Conservation (phyloP, 2,888 invertebrate species). For the Lasius platythorax region DNA sequence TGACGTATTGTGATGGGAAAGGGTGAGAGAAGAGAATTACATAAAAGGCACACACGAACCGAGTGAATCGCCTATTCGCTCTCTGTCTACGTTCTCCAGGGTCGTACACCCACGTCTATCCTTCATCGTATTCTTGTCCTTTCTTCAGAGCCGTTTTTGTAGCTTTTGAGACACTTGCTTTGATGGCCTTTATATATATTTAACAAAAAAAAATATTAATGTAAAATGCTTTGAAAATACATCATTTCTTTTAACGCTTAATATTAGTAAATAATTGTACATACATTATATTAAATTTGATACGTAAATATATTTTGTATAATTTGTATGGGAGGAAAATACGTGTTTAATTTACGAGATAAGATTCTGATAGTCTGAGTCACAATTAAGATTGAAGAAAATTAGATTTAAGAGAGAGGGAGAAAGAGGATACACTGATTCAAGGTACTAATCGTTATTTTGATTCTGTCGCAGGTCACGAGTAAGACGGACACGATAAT, state of each 20-base stretch:
- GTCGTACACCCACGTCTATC: conserved; percentile 76
- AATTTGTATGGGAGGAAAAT: background rate
- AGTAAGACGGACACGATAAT: conserved; percentile 80
- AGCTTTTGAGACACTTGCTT: conserved; percentile 51
- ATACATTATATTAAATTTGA: background rate
- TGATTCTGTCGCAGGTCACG: conserved; percentile 75
- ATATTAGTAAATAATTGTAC: background rate
- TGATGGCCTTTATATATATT: background rate
- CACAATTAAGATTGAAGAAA: background rate
- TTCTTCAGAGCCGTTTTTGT: conserved; percentile 54
- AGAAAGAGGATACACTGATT: background rate
- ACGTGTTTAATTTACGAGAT: background rate
- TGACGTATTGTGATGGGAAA: conserved; percentile 73
- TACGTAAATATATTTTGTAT: background rate
- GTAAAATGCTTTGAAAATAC: background rate
- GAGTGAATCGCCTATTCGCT: conserved; percentile 75
- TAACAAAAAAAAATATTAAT: background rate
- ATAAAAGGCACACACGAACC: conserved; percentile 76
- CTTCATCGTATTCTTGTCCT: conserved; percentile 31
- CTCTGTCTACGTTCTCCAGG: conserved; percentile 79
- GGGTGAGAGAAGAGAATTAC: conserved; percentile 74
- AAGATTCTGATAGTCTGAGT: background rate
- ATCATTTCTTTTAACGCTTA: background rate
- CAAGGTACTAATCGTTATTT: background rate
- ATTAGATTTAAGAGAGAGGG: background rate